Evolutionary conservation across 2,113 vertebrate species (phyloP).

Genomic region (Opisthocomus hoazin): DNA sequence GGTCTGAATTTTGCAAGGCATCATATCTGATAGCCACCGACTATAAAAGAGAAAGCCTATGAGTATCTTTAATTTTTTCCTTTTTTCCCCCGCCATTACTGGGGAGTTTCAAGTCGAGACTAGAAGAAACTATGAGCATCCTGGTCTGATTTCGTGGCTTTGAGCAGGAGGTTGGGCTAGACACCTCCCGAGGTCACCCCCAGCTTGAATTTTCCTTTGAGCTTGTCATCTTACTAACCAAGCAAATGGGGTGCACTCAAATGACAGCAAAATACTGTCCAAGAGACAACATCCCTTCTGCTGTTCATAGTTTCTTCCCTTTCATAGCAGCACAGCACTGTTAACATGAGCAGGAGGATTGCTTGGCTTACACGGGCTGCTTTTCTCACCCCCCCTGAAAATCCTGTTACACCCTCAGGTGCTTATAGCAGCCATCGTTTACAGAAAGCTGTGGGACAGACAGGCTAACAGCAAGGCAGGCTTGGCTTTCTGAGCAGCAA

Average conservation of each 20-base stretch:
- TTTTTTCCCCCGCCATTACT: accelerated
- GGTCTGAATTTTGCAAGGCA: not conserved
- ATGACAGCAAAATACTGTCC: not conserved
- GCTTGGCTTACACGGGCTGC: not conserved
- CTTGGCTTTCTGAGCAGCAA: not conserved
- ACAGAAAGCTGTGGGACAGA: not conserved
- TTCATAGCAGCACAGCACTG: not conserved
- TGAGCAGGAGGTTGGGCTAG: not conserved
- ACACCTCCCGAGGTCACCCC: not conserved
- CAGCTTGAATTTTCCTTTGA: not conserved
- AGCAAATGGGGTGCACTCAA: not conserved
- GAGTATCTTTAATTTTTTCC: not conserved
- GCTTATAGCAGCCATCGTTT: not conserved
- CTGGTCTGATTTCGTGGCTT: not conserved
- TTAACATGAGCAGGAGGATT: not conserved
- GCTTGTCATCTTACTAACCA: not conserved
- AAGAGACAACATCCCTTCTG: not conserved
- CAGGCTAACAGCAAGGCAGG: not conserved
- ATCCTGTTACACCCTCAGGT: not conserved
- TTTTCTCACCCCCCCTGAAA: not conserved
- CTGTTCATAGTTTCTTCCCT: not conserved
- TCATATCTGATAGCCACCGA: not conserved
- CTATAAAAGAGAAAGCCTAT: not conserved
- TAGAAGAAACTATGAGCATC: not conserved
- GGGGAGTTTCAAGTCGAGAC: not conserved